Evolutionary conservation across 2,113 vertebrate genomes (phyloP), one percentile per base, ranked within the genome.

Genomic region (Salvelinus namaycush): DNA sequence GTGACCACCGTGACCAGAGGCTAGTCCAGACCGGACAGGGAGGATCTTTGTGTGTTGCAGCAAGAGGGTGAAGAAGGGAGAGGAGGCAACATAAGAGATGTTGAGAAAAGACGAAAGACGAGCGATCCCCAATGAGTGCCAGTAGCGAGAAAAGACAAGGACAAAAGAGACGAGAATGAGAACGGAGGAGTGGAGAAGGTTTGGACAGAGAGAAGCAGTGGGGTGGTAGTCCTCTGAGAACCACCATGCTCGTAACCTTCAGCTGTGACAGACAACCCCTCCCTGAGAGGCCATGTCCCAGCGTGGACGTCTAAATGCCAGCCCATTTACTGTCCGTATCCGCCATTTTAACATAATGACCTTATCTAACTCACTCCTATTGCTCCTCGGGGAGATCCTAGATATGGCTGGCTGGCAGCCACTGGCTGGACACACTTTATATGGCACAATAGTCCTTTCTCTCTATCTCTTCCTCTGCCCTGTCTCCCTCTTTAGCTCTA

Each of bases 241-340:
- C 51, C 12, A 48, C 70, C 68, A 68, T 20, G 20, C 82, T 73
- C 29, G 76, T 85, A 78, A 9, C 83, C 83, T 44, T 44, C 39
- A 44, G 39, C 39, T 88, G 86, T 76, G 73, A 34, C 70, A 79
- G 78, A 76, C 71, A 77, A 70, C 57, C 78, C 71, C 70, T 68
- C 76, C 64, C 51, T 20, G 14, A 81, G 87, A 87, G 79, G 74
- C 76, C 82, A 85, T 1, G 64, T 81, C 74, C 80, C 77, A 66
- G 77, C 66, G 48, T 59, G 29, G n/a, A 34, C 12, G 11, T 57
- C 71, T 76, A 86, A 90, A 92, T 89, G 85, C 83, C 82, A 85
- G 74, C 73, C 78, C 67, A 73, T 78, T 86, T 16, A 54, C 9
- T 18, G 51, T 54, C 14, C 16, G 5, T 54, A 72, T 2, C 9